A percentile compares a stretch with the other conserved stretches of the same genome.
phyloP scores from a whole-genome alignment of 2,797 vertebrate species.

The Odontamblyopus lacepedii region DNA sequence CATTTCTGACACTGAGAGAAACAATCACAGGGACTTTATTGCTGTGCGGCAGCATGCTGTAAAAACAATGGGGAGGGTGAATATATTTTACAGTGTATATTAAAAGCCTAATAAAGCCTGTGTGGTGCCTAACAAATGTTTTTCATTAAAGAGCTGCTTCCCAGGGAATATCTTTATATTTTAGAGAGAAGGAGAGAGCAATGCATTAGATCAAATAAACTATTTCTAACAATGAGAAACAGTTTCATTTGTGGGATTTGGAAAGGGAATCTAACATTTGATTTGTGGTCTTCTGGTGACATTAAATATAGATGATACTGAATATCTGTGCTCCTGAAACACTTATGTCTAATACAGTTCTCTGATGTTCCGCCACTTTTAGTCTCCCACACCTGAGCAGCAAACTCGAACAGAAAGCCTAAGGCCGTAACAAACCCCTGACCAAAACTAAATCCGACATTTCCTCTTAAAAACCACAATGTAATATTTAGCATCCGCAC shows the following conservation, averaged over 20 bases:
- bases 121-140: slow-evolving; percentile 36
- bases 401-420: slow-evolving; percentile 16
- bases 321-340: slow-evolving; percentile 27
- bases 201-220: slow-evolving; percentile 38
- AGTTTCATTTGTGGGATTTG: slow-evolving; percentile 46
- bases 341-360: slow-evolving; percentile 35
- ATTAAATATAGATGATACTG: slow-evolving; percentile 47
- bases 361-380: slow-evolving; percentile 26
- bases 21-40: slow-evolving; percentile 10
- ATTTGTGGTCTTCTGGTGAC: slow-evolving; percentile 42
- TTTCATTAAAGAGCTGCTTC: slow-evolving; percentile 41
- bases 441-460: slow-evolving; percentile 40
- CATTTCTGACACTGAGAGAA: neutral
- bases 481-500: slow-evolving; percentile 58
- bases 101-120: slow-evolving; percentile 40
- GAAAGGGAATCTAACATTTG: slow-evolving; percentile 43
- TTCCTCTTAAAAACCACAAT: slow-evolving; percentile 28
- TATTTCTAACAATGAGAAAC: slow-evolving; percentile 36
- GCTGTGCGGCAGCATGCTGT: slow-evolving; percentile 20
- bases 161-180: slow-evolving; percentile 36
- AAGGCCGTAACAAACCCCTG: slow-evolving; percentile 22
- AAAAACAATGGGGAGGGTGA: slow-evolving; percentile 22
- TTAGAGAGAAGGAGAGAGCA: slow-evolving; percentile 16
- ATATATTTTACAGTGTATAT: slow-evolving; percentile 23
- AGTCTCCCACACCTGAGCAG: slow-evolving; percentile 34